Evolutionary conservation across 2,888 invertebrate species (phyloP).

Genomic region (Dolichomitus sp.): DNA sequence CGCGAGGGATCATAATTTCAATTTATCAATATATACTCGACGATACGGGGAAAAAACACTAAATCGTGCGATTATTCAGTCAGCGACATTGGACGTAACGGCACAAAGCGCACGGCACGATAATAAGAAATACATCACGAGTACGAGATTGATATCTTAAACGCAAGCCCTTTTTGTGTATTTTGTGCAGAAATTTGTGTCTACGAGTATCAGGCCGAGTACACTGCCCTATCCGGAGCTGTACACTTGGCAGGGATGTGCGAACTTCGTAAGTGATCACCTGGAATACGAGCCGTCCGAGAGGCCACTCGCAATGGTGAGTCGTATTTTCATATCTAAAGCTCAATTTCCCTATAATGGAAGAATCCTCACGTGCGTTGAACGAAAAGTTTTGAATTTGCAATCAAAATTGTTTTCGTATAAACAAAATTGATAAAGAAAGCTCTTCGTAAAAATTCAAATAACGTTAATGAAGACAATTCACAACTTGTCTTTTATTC

Average conservation of each 20-base stretch:
- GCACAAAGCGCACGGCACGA: slow-evolving; percentile 42
- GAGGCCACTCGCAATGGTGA: slow-evolving; percentile 90
- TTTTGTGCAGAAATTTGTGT: slow-evolving; percentile 93
- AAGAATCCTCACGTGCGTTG: slow-evolving; percentile 35
- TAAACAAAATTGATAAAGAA: background rate
- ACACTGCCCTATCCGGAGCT: slow-evolving; percentile 91
- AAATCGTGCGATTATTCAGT: slow-evolving; percentile 52
- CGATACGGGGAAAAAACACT: slow-evolving; percentile 35
- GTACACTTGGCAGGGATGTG: slow-evolving; percentile 91
- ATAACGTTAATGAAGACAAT: background rate
- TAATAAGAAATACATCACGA: slow-evolving; percentile 50
- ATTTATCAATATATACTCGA: slow-evolving; percentile 44
- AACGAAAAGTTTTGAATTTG: slow-evolving; percentile 16
- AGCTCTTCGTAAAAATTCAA: background rate
- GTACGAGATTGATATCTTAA: slow-evolving; percentile 22
- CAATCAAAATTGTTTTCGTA: slow-evolving; percentile 7
- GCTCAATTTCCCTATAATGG: slow-evolving; percentile 36
- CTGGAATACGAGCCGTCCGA: slow-evolving; percentile 91
- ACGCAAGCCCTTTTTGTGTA: slow-evolving; percentile 17
- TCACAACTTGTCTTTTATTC: slow-evolving; percentile 3
- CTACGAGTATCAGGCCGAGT: slow-evolving; percentile 93
- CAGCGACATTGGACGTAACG: slow-evolving; percentile 47
- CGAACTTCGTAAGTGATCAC: slow-evolving; percentile 92
- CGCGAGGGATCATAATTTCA: slow-evolving; percentile 49
- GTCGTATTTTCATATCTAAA: slow-evolving; percentile 82